Evolutionary conservation across 2,797 vertebrate genomes (phyloP), one percentile per base, ranked within the genome.

Genomic region (Aplochiton taeniatus): DNA sequence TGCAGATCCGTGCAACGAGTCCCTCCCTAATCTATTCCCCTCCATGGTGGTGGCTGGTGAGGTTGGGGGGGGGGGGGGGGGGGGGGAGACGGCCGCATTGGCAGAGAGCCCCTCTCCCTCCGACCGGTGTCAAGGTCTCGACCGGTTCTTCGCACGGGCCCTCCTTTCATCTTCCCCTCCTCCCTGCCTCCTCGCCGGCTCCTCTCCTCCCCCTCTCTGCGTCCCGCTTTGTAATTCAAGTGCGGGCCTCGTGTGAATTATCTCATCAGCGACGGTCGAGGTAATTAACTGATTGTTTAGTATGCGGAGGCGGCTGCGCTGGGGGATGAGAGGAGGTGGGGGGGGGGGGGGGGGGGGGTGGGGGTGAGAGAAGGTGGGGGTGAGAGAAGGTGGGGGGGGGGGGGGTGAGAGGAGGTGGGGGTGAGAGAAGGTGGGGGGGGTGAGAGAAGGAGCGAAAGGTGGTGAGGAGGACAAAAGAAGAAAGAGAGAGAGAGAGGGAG

Each of bases 261-360:
- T 77, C 76, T 75, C 74, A 75, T 77, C 64, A 82, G 67, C 65
- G 58, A 55, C 65, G 68, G 68, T 14, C 59, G 72, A 76, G 69
- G 69, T 82, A 80, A 82, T 82, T 84, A 78, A 75, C 76, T 78
- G 65, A 77, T 78, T 78, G 75, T 76, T 78, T 75, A 68, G 61
- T 66, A 70, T 78, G 80, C 74, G 73, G 63, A 76, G 56, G 44
- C 13, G 8, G 51, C 8, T 58, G 13, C 12, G 57, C 65, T 49
- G 19, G 60, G 49, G 17, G 55, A 11, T 42, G 42, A 59, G 49
- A 53, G 31, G 46, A 46, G 63, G 59, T 49, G 61, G 17, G 49
- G 63, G 12, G 17, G 56, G 67, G 48, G 41, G 58, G 53, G 16
- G 58, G 9, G 48, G 42, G 62, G 49, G 56, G 45, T 18, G 42